Evolutionary conservation across 2,113 vertebrate species (phyloP).

Genomic region (Taxidea taxus): DNA sequence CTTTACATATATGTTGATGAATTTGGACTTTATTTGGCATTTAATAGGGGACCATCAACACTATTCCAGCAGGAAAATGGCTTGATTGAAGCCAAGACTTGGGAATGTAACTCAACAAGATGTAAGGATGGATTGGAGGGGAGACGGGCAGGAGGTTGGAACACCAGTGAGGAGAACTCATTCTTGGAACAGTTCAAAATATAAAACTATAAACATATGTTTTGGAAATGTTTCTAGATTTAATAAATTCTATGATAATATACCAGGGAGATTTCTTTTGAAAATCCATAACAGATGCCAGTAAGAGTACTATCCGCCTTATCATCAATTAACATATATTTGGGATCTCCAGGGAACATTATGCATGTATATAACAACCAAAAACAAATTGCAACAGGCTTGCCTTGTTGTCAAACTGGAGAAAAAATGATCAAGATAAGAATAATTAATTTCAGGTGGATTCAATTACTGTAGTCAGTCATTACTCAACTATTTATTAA

Average conservation of each 20-base stretch:
- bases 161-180: conserved; percentile 40
- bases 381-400: conserved; percentile 53
- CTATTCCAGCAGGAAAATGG: not conserved
- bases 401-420: conserved; percentile 49
- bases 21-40: not conserved
- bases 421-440: conserved; percentile 60
- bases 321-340: conserved; percentile 59
- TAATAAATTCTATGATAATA: conserved; percentile 75
- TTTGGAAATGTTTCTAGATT: conserved; percentile 70
- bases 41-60: not conserved
- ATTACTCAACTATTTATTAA: conserved; percentile 60
- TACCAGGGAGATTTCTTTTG: conserved; percentile 67
- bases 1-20: not conserved
- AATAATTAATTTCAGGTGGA: conserved; percentile 62
- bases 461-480: conserved; percentile 42
- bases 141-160: conserved; percentile 4
- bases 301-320: conserved; percentile 50
- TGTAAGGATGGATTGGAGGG: not conserved
- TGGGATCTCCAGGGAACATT: conserved; percentile 48
- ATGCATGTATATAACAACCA: conserved; percentile 19
- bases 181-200: conserved; percentile 58
- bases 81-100: not conserved
- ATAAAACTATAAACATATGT: conserved; percentile 71
- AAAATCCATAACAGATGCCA: conserved; percentile 73
- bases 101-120: not conserved